Percentiles rank a stretch among this genome's conserved stretches.
These are phyloP conservation scores for Lasiommata megera DNA, from an alignment of 2,888 invertebrate genomes.

Conservation along the genomic window DNA sequence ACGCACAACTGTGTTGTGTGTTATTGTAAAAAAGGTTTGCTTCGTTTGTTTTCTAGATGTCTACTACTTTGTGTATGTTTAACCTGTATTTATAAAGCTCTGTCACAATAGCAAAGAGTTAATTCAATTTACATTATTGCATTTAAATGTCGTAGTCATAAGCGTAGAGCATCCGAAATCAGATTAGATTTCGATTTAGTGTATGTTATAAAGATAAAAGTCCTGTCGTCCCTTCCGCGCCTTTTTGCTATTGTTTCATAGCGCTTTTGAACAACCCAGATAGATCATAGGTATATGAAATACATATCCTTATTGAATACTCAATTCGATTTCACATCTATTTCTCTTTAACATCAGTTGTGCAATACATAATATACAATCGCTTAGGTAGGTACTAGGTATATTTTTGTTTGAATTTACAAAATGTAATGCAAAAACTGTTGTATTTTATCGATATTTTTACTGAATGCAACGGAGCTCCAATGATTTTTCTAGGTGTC, in stretches of 20 bases:
- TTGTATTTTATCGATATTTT: constrained; percentile 79
- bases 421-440: constrained; percentile 70
- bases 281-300: constrained; percentile 70
- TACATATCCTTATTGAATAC: constrained; percentile 80
- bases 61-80: constrained; percentile 61
- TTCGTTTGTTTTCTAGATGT: constrained; percentile 72
- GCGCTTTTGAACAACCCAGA: constrained; percentile 62
- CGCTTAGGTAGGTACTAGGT: constrained; percentile 78
- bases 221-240: constrained; percentile 40
- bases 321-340: constrained; percentile 70
- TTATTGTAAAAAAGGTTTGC: constrained; percentile 72
- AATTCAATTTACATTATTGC: constrained; percentile 47
- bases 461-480: constrained; percentile 60
- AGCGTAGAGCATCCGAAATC: constrained; percentile 55
- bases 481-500: constrained; percentile 48
- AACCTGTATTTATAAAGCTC: constrained; percentile 63
- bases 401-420: constrained; percentile 78
- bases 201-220: constrained; percentile 41
- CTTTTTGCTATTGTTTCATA: constrained; percentile 72
- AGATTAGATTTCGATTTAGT: constrained; percentile 52
- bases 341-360: constrained; percentile 72
- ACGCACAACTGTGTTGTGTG: constrained; percentile 76
- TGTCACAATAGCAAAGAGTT: constrained; percentile 72
- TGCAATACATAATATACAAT: constrained; percentile 76
- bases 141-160: constrained; percentile 73